Evolutionary conservation across 2,888 invertebrate genomes (phyloP).

Genomic region (Arge pagana): DNA sequence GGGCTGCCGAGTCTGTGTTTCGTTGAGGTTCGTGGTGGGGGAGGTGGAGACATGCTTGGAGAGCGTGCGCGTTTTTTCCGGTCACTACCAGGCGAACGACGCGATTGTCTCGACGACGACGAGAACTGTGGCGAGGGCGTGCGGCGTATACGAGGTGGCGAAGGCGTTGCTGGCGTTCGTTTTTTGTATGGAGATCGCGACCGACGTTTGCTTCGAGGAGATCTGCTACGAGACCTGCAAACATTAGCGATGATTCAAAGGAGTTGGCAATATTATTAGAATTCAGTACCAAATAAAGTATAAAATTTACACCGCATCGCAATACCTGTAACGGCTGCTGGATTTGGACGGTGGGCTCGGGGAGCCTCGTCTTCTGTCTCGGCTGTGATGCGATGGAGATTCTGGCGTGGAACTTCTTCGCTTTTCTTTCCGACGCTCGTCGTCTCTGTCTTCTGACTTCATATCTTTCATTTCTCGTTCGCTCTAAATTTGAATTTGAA

Average conservation of each 20-base stretch:
- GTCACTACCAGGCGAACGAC: constrained; percentile 45
- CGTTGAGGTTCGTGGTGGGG: constrained; percentile 44
- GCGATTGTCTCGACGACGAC: constrained; percentile 41
- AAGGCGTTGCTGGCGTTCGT: constrained; percentile 50
- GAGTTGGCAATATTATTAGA: not conserved
- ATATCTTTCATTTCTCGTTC: constrained; percentile 55
- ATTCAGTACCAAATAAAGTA: not conserved
- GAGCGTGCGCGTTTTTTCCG: constrained; percentile 51
- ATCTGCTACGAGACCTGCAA: constrained; percentile 53
- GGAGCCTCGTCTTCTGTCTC: constrained; percentile 47
- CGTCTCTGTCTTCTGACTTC: constrained; percentile 53
- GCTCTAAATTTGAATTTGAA: constrained; percentile 40
- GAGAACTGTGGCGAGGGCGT: constrained; percentile 52
- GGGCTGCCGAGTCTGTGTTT: constrained; percentile 51
- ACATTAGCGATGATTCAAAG: not conserved
- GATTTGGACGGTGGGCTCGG: constrained; percentile 47
- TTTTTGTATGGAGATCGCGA: constrained; percentile 59
- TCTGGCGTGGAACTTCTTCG: constrained; percentile 52
- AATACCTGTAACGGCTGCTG: constrained; percentile 49
- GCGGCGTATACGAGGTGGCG: constrained; percentile 53
- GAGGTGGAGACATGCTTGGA: constrained; percentile 53
- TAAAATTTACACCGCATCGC: not conserved
- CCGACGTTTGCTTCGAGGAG: constrained; percentile 56
- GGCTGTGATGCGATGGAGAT: constrained; percentile 51
- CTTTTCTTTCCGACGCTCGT: constrained; percentile 51